These are phyloP conservation scores for Rhopalosiphum padi DNA, from an alignment of 1,140 invertebrate genomes.

Conservation along the genomic window DNA sequence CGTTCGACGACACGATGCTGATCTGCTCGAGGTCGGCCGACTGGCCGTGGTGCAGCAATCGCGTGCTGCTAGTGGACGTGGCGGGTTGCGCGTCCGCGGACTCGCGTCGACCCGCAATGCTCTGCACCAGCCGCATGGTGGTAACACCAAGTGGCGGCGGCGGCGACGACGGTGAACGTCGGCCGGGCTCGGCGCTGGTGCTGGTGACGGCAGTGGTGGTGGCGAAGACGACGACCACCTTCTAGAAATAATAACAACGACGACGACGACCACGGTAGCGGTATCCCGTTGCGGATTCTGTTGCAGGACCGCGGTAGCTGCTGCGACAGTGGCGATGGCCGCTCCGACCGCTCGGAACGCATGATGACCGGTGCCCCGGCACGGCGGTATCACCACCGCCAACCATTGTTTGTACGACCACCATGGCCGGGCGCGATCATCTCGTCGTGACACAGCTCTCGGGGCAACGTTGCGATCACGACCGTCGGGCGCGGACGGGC, in stretches of 20 bases:
- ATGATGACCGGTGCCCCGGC: constrained; percentile 43
- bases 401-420: constrained; percentile 15
- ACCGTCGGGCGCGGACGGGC: not conserved
- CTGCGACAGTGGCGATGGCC: not conserved
- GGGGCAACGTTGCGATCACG: not conserved
- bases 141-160: not conserved
- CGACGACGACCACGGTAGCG: not conserved
- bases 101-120: constrained; percentile 69
- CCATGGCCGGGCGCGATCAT: constrained; percentile 28
- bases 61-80: constrained; percentile 63
- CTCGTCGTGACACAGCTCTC: not conserved
- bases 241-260: not conserved
- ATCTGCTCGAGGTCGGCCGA: constrained; percentile 75
- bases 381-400: constrained; percentile 41
- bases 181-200: not conserved
- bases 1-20: constrained; percentile 74
- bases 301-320: not conserved
- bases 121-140: constrained; percentile 73
- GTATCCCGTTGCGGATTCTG: not conserved
- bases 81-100: constrained; percentile 62
- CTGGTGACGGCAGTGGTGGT: not conserved
- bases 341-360: constrained; percentile 18
- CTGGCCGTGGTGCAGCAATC: constrained; percentile 63
- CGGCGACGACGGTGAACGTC: not conserved
- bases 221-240: not conserved